These are phyloP conservation scores for Exocentrus adspersus DNA, from an alignment of 2,888 invertebrate species.

Conservation along the genomic window DNA sequence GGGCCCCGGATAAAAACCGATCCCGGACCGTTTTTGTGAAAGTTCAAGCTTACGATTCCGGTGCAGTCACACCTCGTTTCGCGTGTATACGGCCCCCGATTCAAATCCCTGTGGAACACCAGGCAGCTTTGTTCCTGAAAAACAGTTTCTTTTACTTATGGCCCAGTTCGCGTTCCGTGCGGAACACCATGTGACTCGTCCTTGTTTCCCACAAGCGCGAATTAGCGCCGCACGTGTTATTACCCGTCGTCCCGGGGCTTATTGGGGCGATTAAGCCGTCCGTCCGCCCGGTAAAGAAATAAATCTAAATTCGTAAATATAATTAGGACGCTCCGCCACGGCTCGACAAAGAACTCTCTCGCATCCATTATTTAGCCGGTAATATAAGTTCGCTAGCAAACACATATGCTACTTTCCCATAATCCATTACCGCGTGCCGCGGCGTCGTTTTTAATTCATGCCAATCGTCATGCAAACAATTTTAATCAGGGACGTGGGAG, in stretches of 20 bases:
- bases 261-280: conserved; percentile 26
- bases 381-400: conserved; percentile 44
- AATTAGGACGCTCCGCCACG: conserved; percentile 41
- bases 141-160: not conserved
- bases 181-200: no score
- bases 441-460: conserved; percentile 51
- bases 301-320: conserved; percentile 46
- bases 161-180: no score
- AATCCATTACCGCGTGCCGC: conserved; percentile 48
- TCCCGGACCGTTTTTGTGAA: not conserved
- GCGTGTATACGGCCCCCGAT: not conserved
- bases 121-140: not conserved
- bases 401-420: conserved; percentile 53
- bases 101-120: no score
- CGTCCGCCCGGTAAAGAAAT: conserved; percentile 34
- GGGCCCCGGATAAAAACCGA: not conserved
- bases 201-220: no score
- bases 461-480: conserved; percentile 50
- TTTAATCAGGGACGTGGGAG: conserved; percentile 47
- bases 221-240: no score
- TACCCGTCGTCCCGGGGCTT: conserved; percentile 21
- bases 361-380: conserved; percentile 44
- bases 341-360: conserved; percentile 41
- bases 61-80: not conserved
- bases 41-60: not conserved